These are phyloP conservation scores for Bothrops jararaca DNA, from an alignment of 2,113 vertebrate species.

Conservation along the genomic window DNA sequence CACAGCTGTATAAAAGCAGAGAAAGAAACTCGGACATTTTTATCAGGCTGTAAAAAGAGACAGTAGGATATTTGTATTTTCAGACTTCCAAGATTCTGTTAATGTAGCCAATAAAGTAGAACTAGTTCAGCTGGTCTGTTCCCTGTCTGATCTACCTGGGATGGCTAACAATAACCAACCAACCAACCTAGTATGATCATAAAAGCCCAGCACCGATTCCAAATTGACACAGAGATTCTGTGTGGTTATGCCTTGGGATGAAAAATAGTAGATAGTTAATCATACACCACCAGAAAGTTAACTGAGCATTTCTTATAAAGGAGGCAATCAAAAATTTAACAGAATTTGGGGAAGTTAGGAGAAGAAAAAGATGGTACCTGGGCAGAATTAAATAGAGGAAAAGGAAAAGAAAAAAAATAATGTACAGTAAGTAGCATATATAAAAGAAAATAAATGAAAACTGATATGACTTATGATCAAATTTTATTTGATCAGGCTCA, in stretches of 20 bases:
- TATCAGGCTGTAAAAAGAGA: neutral
- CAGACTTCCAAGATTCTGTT: neutral
- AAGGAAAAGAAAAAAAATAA: neutral
- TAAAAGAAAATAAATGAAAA: neutral
- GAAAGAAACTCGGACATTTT: neutral
- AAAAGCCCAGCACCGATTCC: neutral
- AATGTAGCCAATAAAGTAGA: neutral
- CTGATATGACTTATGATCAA: neutral
- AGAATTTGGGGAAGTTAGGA: neutral
- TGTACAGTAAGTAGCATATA: neutral
- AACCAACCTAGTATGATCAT: neutral
- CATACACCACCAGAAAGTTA: neutral
- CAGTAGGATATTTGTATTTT: neutral
- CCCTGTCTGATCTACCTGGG: neutral
- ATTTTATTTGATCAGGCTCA: conserved; percentile 38
- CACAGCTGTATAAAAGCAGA: neutral
- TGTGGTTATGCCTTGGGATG: neutral
- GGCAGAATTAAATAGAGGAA: neutral
- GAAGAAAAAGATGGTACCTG: neutral
- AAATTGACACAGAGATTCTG: neutral
- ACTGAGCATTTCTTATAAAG: neutral
- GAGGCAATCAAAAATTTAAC: neutral
- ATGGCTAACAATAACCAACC: neutral
- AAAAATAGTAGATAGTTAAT: neutral
- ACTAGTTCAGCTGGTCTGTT: neutral